A percentile compares a stretch with the other conserved stretches of the same genome.
These are phyloP conservation scores for Myotis vivesi DNA, from an alignment of 2,797 vertebrate genomes.

Conservation along the genomic window DNA sequence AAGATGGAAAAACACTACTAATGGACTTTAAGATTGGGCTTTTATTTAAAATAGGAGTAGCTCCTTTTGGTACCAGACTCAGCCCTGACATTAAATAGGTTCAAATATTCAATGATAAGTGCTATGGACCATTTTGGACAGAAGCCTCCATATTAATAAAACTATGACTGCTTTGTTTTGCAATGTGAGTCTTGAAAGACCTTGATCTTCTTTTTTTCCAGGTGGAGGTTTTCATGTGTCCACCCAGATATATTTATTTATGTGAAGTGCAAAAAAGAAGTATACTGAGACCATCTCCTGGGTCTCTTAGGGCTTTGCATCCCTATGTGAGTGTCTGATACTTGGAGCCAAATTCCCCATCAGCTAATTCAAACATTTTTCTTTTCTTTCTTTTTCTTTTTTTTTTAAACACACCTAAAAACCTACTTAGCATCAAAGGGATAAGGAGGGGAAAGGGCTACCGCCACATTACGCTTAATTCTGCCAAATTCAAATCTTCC, in stretches of 20 bases:
- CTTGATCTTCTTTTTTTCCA: background rate
- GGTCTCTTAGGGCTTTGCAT: background rate
- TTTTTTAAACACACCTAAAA: background rate
- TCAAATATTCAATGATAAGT: background rate
- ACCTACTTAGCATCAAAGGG: background rate
- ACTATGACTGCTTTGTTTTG: constrained; percentile 1
- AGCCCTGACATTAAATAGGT: background rate
- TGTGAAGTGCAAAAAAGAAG: background rate
- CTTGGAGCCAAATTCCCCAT: background rate
- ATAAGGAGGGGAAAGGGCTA: background rate
- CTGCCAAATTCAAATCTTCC: background rate
- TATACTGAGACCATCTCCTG: background rate
- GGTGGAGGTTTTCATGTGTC: background rate
- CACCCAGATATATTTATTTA: background rate
- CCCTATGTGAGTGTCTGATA: background rate
- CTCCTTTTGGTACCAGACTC: background rate
- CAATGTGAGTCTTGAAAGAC: background rate
- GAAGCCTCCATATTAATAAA: constrained; percentile 14
- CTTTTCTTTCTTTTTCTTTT: background rate
- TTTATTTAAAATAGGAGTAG: constrained; percentile 9
- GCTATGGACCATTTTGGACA: background rate
- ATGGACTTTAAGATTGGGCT: background rate
- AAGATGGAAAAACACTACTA: background rate
- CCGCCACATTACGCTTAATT: background rate
- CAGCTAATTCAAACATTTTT: background rate